Evolutionary conservation across 2,797 vertebrate genomes (phyloP), one percentile per base, ranked within the genome.

Genomic region (Bothrops alternatus): DNA sequence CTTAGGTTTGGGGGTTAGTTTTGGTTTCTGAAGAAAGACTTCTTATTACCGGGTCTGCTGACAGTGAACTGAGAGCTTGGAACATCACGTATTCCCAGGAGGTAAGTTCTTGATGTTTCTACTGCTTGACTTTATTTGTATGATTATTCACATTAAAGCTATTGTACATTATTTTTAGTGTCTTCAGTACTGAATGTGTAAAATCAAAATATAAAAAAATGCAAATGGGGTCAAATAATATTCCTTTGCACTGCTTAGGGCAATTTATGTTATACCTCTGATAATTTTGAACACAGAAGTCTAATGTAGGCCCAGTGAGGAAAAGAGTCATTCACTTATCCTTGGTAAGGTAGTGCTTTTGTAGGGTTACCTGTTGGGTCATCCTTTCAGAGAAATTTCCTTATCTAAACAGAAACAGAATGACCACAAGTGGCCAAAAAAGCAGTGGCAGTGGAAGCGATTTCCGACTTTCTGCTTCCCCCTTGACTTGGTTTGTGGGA

Each of bases 51-150:
- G 99, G 99, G 14, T 98, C 99, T 1, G 98, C 98, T 2, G 99
- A 99, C 98, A 99, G 99, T 91, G 99, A 99, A 91, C 98, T 99
- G 16, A 97, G 99, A 87, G 99, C 98, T 65, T 99, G 99, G 99
- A 98, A 99, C 96, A 97, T 99, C 91, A 53, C 55, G 0, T 99
- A 98, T 93, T 96, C 98, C 86, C 95, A 98, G 88, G 98, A 98
- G 98, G 99, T 99, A 97, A 98, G 96, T 18, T 88, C 11, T 86
- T 61, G 89, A 28, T 32, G 16, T 78, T 23, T n/a, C 88, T 50
- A 6, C 25, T 37, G 28, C n/a, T 82, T 47, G 3, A n/a, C 28
- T 53, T 57, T 12, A 87, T 65, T n/a, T 37, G 2, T 89, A 65
- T 47, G 23, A 18, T 53, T 93, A 89, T 47, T 26, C 32, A 18